A percentile compares a stretch with the other conserved stretches of the same genome.
phyloP scores from a whole-genome alignment of 2,113 vertebrate genomes.

The Haemorhous mexicanus region DNA sequence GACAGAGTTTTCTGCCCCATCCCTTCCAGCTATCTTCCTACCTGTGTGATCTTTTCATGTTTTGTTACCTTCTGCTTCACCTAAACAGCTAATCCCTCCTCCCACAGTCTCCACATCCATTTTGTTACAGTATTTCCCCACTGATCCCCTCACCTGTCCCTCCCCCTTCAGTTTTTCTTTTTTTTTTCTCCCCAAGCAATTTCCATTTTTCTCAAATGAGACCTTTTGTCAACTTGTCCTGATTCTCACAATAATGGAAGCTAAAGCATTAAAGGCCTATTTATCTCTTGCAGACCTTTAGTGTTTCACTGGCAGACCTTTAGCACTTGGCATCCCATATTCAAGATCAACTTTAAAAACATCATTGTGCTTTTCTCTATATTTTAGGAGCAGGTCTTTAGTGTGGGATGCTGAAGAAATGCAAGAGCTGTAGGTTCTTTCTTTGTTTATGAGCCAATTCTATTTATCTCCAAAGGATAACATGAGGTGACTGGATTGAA shows the following conservation, averaged over 20 bases:
- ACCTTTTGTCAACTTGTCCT: background rate
- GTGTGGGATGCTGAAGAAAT: background rate
- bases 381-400: background rate
- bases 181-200: fast-evolving
- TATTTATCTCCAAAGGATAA: background rate
- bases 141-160: fast-evolving
- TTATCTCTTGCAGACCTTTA: background rate
- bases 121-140: background rate
- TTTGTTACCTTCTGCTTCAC: background rate
- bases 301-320: background rate
- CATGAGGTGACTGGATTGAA: background rate
- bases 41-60: fast-evolving
- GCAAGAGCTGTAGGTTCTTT: background rate
- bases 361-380: background rate
- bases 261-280: background rate
- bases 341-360: background rate
- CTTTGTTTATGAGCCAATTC: background rate
- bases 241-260: background rate
- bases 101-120: background rate
- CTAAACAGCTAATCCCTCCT: background rate
- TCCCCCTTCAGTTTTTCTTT: background rate
- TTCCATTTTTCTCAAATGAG: background rate
- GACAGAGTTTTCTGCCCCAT: background rate
- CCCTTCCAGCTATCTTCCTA: background rate
- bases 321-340: background rate